Conservation (phyloP, 92 coral and sea anemone genomes). For the Plumapathes pennacea region DNA sequence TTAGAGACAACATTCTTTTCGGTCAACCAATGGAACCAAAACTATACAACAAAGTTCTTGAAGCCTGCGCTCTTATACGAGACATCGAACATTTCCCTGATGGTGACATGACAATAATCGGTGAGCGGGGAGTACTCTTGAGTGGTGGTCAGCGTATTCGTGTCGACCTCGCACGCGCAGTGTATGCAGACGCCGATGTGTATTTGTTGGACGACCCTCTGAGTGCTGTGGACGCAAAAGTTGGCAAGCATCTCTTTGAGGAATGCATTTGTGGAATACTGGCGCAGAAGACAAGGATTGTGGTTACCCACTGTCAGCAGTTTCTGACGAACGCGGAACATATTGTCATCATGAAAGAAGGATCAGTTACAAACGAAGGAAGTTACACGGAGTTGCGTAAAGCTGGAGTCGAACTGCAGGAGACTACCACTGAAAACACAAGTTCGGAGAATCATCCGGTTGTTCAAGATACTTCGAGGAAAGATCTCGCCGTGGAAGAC, state of each 20-base stretch:
- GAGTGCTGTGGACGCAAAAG: conserved; percentile 35
- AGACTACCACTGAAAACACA: too few species aligned
- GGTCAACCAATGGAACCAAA: too few species aligned
- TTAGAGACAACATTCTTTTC: too few species aligned
- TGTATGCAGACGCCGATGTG: conserved; percentile 62
- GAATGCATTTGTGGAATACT: conserved; percentile 60
- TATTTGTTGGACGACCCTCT: conserved; percentile 61
- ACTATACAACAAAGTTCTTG: too few species aligned
- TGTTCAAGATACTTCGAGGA: too few species aligned
- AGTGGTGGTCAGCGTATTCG: conserved; percentile 59
- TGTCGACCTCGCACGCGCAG: conserved; percentile 62
- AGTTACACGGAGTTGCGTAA: too few species aligned
- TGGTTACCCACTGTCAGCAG: conserved; percentile 61
- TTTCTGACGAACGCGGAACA: conserved; percentile 64
- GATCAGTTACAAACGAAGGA: conserved; percentile 62
- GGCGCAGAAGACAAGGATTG: conserved; percentile 39
- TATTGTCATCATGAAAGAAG: conserved; percentile 63
- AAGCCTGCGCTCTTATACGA: too few species aligned
- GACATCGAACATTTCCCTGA: conserved; percentile 66
- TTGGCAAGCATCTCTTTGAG: conserved; percentile 56
- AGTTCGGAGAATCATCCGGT: too few species aligned
- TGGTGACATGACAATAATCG: conserved; percentile 59
- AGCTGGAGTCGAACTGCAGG: too few species aligned
- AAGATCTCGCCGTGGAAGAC: too few species aligned
- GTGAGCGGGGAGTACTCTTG: conserved; percentile 44